These are phyloP conservation scores for Nasonia giraulti DNA, from an alignment of 1,140 invertebrate genomes.

Conservation along the genomic window DNA sequence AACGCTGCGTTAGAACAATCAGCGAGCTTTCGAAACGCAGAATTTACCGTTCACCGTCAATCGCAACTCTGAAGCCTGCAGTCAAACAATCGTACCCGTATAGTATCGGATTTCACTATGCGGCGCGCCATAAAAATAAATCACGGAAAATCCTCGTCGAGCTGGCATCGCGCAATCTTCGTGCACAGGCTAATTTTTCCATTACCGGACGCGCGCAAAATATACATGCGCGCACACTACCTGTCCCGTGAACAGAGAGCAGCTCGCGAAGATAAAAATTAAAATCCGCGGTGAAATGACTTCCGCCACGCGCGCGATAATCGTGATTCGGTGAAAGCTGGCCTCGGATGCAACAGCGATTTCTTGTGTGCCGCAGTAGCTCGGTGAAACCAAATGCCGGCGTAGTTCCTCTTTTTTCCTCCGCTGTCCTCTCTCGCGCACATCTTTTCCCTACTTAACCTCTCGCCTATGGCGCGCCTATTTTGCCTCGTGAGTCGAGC, in stretches of 20 bases:
- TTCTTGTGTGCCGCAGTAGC: neutral
- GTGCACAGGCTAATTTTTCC: neutral
- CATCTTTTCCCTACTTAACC: neutral
- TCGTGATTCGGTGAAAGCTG: slow-evolving; percentile 49
- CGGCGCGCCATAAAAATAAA: no score
- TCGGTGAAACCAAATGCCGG: neutral
- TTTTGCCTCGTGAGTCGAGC: neutral
- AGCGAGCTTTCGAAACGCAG: no score
- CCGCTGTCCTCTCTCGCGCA: neutral
- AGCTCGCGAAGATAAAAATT: slow-evolving; percentile 30
- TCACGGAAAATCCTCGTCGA: no score
- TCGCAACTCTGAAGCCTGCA: no score
- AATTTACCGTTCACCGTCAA: no score
- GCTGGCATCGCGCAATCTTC: neutral
- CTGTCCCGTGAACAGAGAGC: neutral
- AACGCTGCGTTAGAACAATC: no score
- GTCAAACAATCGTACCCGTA: no score
- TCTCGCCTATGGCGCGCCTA: neutral
- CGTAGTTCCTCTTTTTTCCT: neutral
- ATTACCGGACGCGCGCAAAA: neutral
- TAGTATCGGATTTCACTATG: no score
- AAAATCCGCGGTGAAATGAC: slow-evolving; percentile 35
- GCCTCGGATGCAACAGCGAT: slow-evolving; percentile 29
- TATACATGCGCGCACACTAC: neutral
- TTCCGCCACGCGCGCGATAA: slow-evolving; percentile 34